Conservation (phyloP, 2,113 vertebrate genomes). For the Vireo altiloquus region DNA sequence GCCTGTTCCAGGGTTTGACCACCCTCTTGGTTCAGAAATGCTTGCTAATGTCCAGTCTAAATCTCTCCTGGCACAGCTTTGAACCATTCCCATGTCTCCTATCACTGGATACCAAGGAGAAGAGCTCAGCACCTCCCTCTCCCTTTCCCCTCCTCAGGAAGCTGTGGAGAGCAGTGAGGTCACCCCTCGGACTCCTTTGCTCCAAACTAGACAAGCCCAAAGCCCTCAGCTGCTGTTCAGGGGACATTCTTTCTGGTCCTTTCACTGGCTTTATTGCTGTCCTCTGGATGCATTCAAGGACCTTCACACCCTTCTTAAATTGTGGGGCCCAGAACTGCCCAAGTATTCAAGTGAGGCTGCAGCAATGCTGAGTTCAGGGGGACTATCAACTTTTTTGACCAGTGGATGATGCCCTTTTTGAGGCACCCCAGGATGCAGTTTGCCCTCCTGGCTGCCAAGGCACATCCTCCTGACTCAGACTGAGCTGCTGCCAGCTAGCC, state of each 20-base stretch:
- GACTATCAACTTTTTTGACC: neutral
- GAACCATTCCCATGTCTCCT: accelerated
- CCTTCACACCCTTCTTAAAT: neutral
- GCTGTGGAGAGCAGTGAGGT: neutral
- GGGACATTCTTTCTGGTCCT: neutral
- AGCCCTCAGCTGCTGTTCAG: neutral
- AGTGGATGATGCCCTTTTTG: neutral
- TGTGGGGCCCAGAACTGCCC: neutral
- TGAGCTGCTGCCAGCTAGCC: neutral
- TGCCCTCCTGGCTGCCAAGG: neutral
- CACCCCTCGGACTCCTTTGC: neutral
- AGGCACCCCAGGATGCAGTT: neutral
- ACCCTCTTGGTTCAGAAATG: neutral
- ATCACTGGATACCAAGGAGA: neutral
- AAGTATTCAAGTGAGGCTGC: neutral
- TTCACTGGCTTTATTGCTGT: neutral
- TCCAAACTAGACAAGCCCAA: neutral
- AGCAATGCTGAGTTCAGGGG: neutral
- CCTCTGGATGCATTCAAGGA: neutral
- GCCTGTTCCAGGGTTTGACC: neutral
- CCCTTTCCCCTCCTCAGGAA: neutral
- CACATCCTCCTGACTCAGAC: neutral
- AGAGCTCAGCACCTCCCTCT: neutral
- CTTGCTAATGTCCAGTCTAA: neutral
- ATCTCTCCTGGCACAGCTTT: neutral